Evolutionary conservation across 2,113 vertebrate genomes (phyloP), one percentile per base, ranked within the genome.

Genomic region (Alouatta palliata): DNA sequence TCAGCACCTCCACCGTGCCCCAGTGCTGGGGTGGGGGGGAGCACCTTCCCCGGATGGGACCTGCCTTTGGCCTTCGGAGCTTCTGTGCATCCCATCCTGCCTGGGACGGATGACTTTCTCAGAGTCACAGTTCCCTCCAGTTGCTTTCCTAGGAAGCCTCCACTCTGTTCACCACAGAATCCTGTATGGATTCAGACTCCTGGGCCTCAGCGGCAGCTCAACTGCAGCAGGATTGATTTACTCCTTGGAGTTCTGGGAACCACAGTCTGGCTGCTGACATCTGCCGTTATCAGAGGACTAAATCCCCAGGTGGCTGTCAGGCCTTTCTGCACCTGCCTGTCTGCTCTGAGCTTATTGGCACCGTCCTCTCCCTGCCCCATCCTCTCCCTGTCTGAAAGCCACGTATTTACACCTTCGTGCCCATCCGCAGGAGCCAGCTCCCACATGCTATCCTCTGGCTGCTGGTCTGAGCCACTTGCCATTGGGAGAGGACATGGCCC

Each of bases 171-270:
- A 70, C 40, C 32, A 0, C 37, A 79, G 43, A 64, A 23, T 35
- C 21, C 54, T 76, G 23, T 6, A 17, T 23, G 40, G 30, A 14
- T 8, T 17, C 6, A n/a, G 43, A 25, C 35, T 54, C 23, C 23
- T 13, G 17, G 68, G 40, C 14, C 32, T 37, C 45, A 4, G 25
- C 0, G 0, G 0, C 6, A 1, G 12, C 9, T 30, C 4, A 37
- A 30, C 0, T 5, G 9, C 6, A 16, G 32, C 27, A 14, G 43
- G 8, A 20, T 2, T 1, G 0, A 5, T 1, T 2, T 9, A 10
- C 37, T 47, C 35, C 43, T 12, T 3, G 2, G 20, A n/a, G 13
- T 20, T 14, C 30, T 0, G 0, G 27, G 54, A 37, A 45, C n/a
- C 4, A 0, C 0, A 0, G 58, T 25, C 27, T 23, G 11, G 32